Evolutionary conservation across 2,888 invertebrate species (phyloP), one percentile per base, ranked within the genome.

Genomic region (Phyllotreta striolata): DNA sequence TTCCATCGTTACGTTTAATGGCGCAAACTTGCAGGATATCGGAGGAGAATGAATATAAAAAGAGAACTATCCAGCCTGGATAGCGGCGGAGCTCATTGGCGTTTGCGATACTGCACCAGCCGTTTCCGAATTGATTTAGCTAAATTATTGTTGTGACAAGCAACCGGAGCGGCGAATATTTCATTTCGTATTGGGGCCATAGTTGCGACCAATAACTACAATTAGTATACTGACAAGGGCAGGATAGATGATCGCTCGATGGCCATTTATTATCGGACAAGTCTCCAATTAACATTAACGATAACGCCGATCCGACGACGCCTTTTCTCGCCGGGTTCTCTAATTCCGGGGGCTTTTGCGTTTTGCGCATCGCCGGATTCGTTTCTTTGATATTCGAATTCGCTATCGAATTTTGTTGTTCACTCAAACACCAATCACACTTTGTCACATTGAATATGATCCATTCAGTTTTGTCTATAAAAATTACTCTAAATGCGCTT

Each of bases 161-260:
- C 76, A 73, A 69, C 67, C 68, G 72, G 75, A 71, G 72, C 74
- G 76, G 70, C 75, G 73, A 79, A 80, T 80, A 80, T 80, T 79
- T 80, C 79, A 79, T 76, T 72, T 24, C 74, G 71, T 75, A 80
- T 80, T 80, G 79, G 79, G 75, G 24, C 24, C 80, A 80, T 80
- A 80, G 79, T 80, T 80, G 78, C 77, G 75, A 77, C 79, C 80
- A 80, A 80, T 80, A 80, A 80, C 79, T 79, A 77, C 79, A 79
- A 80, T 80, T 80, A 80, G 78, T 74, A 75, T 77, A 79, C 75
- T 79, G 78, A 79, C 79, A 79, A 79, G 78, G 24, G 75, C 76
- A 76, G 78, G 77, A 79, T 79, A 77, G 78, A 79, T 78, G 76
- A 73, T 73, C 77, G 73, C 72, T 75, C 77, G 74, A 72, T 72